These are phyloP conservation scores for Euphydryas editha DNA, from an alignment of 2,888 invertebrate genomes.

Conservation along the genomic window DNA sequence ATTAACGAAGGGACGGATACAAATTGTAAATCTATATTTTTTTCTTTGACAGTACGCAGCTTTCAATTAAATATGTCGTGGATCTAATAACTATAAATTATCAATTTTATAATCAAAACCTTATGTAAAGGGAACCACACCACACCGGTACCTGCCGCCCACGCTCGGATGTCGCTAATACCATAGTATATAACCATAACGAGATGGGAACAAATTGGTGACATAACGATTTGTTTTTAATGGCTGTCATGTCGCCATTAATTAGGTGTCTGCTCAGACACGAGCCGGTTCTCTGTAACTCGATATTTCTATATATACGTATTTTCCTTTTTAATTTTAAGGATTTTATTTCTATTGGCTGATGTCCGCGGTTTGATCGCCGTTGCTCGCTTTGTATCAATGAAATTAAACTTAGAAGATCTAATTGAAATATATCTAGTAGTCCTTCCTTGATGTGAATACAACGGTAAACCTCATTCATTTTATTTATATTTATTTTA, in stretches of 20 bases:
- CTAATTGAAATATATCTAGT: too few species aligned
- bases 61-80: not conserved
- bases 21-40: not conserved
- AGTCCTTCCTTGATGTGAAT: too few species aligned
- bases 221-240: conserved; percentile 28
- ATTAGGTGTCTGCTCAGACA: conserved; percentile 22
- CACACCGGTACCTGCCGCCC: not conserved
- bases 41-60: not conserved
- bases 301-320: conserved; percentile 12
- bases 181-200: conserved; percentile 18
- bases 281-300: conserved; percentile 15
- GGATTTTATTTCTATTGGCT: not conserved
- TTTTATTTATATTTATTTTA: too few species aligned
- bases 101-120: not conserved
- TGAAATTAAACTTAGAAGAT: too few species aligned
- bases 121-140: not conserved
- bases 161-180: not conserved
- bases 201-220: conserved; percentile 27
- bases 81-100: not conserved
- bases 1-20: too few species aligned
- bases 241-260: conserved; percentile 29
- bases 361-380: too few species aligned
- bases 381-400: too few species aligned
- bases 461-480: too few species aligned
- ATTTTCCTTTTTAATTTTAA: not conserved